These are phyloP conservation scores for Perognathus longimembris DNA, from an alignment of 2,113 vertebrate species.

Conservation along the genomic window DNA sequence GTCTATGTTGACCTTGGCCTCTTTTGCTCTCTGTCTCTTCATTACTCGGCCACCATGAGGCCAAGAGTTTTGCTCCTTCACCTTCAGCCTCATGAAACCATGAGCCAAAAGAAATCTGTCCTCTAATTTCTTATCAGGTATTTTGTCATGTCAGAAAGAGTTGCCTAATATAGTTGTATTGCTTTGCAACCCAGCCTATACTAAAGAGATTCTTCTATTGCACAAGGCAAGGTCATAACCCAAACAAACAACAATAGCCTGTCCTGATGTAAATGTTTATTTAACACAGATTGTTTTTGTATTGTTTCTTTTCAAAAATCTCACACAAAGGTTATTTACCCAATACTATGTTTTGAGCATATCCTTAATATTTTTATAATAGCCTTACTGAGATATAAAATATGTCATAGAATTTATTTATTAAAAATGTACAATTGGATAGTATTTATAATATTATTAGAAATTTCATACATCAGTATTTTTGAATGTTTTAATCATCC, in stretches of 20 bases:
- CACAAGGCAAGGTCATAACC: not conserved
- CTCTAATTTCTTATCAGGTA: not conserved
- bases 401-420: not conserved
- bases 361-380: not conserved
- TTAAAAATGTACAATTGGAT: not conserved
- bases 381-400: slow-evolving; percentile 4
- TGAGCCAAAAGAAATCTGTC: not conserved
- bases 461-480: slow-evolving; percentile 1
- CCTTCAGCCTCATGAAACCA: not conserved
- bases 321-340: slow-evolving; percentile 1
- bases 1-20: not conserved
- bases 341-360: slow-evolving; percentile 1
- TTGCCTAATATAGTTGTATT: not conserved
- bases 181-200: not conserved
- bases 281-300: not conserved
- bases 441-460: not conserved
- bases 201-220: not conserved
- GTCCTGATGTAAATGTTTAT: not conserved
- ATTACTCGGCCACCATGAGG: not conserved
- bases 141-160: not conserved
- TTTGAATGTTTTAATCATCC: slow-evolving; percentile 9
- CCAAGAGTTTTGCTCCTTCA: not conserved
- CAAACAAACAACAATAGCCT: not conserved
- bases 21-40: not conserved
- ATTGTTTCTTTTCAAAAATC: slow-evolving; percentile 37